Conservation (phyloP, 2,888 invertebrate species). For the Trachelus stipa region DNA sequence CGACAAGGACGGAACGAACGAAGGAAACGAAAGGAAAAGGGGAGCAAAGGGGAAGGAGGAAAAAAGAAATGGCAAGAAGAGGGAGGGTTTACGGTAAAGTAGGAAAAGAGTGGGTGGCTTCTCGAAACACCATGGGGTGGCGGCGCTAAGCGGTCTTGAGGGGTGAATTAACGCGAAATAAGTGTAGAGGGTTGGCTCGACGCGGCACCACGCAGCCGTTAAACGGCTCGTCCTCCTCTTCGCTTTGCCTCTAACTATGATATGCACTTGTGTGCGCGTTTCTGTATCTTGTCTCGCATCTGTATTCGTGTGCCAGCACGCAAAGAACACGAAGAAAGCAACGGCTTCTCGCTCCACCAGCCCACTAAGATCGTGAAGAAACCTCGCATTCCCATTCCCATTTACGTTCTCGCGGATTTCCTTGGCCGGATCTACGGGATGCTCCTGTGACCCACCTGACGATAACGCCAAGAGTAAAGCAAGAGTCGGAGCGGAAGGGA, state of each 20-base stretch:
- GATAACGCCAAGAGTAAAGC: background rate
- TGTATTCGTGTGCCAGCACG: slow-evolving; percentile 21
- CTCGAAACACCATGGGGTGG: too few relatives aligned
- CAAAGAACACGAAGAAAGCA: too few relatives aligned
- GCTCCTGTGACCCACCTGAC: slow-evolving; percentile 24
- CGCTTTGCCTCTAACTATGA: too few relatives aligned
- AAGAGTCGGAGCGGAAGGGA: background rate
- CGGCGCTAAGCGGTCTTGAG: slow-evolving; percentile 52
- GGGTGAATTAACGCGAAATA: slow-evolving; percentile 64
- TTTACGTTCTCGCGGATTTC: too few relatives aligned
- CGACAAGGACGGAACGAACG: slow-evolving; percentile 23
- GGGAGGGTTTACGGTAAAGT: background rate
- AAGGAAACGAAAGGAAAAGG: slow-evolving; percentile 17
- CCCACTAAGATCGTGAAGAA: slow-evolving; percentile 23
- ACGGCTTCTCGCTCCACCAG: background rate
- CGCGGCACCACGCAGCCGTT: slow-evolving; percentile 18
- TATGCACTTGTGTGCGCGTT: background rate
- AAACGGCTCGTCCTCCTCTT: slow-evolving; percentile 22
- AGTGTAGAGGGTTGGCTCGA: slow-evolving; percentile 33
- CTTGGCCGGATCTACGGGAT: slow-evolving; percentile 10
- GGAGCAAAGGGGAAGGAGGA: slow-evolving; percentile 13
- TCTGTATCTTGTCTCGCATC: slow-evolving; percentile 25
- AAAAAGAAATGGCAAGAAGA: slow-evolving; percentile 1
- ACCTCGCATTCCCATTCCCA: slow-evolving; percentile 8
- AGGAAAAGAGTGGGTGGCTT: slow-evolving; percentile 10